Conservation (phyloP, 1,140 invertebrate species). For the Cyclargus thomasi region DNA sequence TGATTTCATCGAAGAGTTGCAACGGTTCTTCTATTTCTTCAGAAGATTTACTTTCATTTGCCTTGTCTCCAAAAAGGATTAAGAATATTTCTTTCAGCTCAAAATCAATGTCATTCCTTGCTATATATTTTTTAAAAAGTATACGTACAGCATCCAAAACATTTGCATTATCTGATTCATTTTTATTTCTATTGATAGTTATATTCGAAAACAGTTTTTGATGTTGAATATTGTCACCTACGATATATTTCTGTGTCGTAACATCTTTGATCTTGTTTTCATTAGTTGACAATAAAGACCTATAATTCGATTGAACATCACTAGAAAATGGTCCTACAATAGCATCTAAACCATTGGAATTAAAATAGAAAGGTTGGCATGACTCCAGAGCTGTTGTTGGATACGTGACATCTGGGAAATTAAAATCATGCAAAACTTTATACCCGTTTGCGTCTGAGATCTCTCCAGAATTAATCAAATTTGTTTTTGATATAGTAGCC, state of each 20-base stretch:
- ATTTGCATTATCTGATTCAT: conserved; percentile 14
- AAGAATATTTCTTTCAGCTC: neutral
- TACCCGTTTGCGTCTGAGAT: neutral
- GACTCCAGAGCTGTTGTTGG: conserved; percentile 45
- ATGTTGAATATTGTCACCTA: neutral
- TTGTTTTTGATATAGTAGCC: neutral
- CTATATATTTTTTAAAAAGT: neutral
- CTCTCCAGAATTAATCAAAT: neutral
- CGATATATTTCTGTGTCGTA: neutral
- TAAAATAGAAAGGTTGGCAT: conserved; percentile 43
- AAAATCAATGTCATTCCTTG: neutral
- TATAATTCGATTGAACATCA: conserved; percentile 42
- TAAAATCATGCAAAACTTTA: conserved; percentile 21
- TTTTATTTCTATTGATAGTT: neutral
- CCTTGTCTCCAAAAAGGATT: neutral
- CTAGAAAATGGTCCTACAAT: conserved; percentile 41
- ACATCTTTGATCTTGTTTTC: conserved; percentile 17
- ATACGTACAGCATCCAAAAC: neutral
- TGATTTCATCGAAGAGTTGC: neutral
- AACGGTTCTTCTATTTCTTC: neutral
- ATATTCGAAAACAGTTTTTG: neutral
- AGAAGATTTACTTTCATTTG: neutral
- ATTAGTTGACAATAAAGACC: conserved; percentile 26
- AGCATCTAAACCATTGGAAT: conserved; percentile 26
- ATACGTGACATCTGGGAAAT: conserved; percentile 52